These are phyloP conservation scores for Sardinella longiceps DNA, from an alignment of 2,797 vertebrate genomes.

Conservation along the genomic window DNA sequence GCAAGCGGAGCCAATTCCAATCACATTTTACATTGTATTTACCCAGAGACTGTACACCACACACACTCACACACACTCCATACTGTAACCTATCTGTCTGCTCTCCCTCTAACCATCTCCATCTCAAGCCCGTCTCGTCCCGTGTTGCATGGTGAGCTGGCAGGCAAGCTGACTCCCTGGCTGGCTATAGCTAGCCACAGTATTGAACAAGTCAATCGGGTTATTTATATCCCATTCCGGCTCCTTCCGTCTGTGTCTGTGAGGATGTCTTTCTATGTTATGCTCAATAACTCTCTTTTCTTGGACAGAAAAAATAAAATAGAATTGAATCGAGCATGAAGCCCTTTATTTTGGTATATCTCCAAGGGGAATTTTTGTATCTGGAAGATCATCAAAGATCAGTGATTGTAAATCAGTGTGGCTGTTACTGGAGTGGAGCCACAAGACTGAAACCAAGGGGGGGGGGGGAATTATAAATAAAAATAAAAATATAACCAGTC, in stretches of 20 bases:
- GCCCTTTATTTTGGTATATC: slow-evolving; percentile 17
- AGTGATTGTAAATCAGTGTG: background rate
- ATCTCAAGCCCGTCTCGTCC: background rate
- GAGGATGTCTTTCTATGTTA: background rate
- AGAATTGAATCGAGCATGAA: slow-evolving; percentile 21
- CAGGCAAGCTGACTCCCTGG: background rate
- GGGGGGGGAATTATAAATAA: too few species aligned
- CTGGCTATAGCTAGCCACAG: background rate
- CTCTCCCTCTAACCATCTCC: background rate
- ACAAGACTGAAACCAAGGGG: background rate
- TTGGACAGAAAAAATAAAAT: background rate
- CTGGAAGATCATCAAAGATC: slow-evolving; percentile 18
- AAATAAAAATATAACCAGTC: background rate
- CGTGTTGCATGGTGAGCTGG: background rate
- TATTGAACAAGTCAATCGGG: slow-evolving; percentile 6
- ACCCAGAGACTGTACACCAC: background rate
- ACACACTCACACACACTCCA: too few species aligned
- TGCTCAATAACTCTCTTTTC: slow-evolving; percentile 2
- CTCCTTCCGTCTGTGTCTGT: background rate
- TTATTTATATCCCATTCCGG: background rate
- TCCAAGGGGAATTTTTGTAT: slow-evolving; percentile 1
- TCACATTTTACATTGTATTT: slow-evolving; percentile 27
- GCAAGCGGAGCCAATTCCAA: slow-evolving; percentile 24
- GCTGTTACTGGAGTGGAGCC: background rate
- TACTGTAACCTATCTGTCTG: slow-evolving; percentile 14